Evolutionary conservation across 2,797 vertebrate species (phyloP).

Genomic region (Xiphophorus birchmanni): DNA sequence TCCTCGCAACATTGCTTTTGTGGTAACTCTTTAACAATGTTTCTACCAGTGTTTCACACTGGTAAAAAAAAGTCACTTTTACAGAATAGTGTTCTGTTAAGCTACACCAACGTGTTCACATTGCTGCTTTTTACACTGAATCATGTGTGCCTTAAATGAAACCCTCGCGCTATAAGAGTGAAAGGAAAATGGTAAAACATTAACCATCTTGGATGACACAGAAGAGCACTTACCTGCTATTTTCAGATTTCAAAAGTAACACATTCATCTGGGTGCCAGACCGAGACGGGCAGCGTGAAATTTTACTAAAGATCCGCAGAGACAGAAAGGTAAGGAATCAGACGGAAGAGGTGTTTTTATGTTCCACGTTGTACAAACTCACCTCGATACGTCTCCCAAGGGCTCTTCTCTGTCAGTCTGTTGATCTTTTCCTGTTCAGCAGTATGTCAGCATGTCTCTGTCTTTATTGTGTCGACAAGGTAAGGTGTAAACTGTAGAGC

Average conservation of each 20-base stretch:
- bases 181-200: background rate
- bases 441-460: slow-evolving; percentile 1
- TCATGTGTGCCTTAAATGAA: background rate
- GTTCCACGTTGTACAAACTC: slow-evolving; percentile 52
- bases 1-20: no score
- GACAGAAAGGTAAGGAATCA: background rate
- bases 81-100: background rate
- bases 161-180: background rate
- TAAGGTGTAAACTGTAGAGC: background rate
- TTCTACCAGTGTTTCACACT: no score
- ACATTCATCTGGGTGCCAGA: slow-evolving; percentile 27
- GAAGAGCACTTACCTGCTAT: background rate
- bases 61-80: no score
- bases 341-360: slow-evolving; percentile 41
- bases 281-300: slow-evolving; percentile 8
- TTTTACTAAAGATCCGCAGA: slow-evolving; percentile 6
- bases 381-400: slow-evolving; percentile 39
- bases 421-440: slow-evolving; percentile 50
- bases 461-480: background rate
- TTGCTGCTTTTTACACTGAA: background rate
- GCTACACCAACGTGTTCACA: no score
- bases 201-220: background rate
- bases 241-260: slow-evolving; percentile 12
- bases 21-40: no score
- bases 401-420: slow-evolving; percentile 37